Evolutionary conservation across 2,888 invertebrate genomes (phyloP).

Genomic region (Drosophila sordidula): DNA sequence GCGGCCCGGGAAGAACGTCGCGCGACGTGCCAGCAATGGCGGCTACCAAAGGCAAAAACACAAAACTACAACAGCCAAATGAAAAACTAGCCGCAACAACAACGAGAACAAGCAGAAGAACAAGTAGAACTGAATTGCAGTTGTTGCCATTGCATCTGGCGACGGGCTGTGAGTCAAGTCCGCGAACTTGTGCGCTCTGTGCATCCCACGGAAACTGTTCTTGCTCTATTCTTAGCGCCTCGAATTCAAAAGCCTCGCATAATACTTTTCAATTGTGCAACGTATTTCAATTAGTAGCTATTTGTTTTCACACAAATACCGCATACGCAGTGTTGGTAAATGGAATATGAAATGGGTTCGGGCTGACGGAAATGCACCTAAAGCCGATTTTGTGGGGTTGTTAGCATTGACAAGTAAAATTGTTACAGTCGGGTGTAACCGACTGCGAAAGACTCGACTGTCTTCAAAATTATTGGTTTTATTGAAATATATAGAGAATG

Average conservation of each 20-base stretch:
- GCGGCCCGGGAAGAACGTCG: constrained; percentile 23
- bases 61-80: constrained; percentile 9
- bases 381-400: no score
- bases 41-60: constrained; percentile 15
- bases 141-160: constrained; percentile 37
- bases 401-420: no score
- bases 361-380: no score
- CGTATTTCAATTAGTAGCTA: no score
- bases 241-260: not conserved
- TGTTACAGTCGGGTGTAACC: no score
- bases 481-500: no score
- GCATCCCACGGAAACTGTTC: constrained; percentile 54
- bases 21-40: constrained; percentile 22
- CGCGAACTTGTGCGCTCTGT: constrained; percentile 29
- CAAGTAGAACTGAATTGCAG: constrained; percentile 15
- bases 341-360: not conserved
- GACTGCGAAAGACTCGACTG: no score
- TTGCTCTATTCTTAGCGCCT: not conserved
- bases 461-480: no score
- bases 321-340: not conserved
- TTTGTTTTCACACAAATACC: not conserved
- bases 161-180: not conserved
- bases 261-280: not conserved
- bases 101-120: constrained; percentile 40
- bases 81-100: constrained; percentile 53